Base-by-base conservation (phyloP, 2,113 vertebrate genomes). In the Rhegmatorhina hoffmannsi region DNA sequence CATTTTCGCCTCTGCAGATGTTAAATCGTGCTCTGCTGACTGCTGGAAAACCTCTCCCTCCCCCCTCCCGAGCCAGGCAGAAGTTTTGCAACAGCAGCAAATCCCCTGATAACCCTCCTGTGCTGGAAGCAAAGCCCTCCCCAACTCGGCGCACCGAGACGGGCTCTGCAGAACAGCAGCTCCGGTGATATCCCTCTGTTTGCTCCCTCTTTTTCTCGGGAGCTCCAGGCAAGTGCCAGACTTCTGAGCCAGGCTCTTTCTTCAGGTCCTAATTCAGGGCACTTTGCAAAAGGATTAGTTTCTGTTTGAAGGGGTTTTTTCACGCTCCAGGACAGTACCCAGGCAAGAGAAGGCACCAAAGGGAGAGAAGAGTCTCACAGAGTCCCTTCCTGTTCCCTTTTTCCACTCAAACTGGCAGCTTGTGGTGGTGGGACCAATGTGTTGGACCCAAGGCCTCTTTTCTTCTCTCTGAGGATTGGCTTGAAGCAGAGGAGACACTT, bases 61-160 rank as follows among this genome's bases (percentile, higher is more conserved):
- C 84, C 17, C 88, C 90, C 40, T 90, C 92, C 94, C 92, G 76
- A 94, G 83, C 96, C 94, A 86, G 2, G 43, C 88, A 95, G 72
- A 95, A 97, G 95, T 97, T 97, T 96, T 95, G 95, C 95, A 97
- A 74, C 83, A 93, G 92, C 96, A 97, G 96, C 96, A 97, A 96
- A 97, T 97, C 96, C 95, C 90, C 46, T 94, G 96, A 95, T 96
- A 95, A 95, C 96, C 88, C 47, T 79, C 95, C 86, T 93, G 14
- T 46, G 94, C 95, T 97, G 94, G 96, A 93, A 97, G 96, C 95
- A 81, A 97, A 96, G 90, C 94, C 92, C 92, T 90, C 94, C 96
- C 94, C 95, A 92, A 40, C 94, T 86, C 94, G 20, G 59, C 2
- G 0, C 96, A 91, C 94, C 95, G 24, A 87, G 36, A 96, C 11